A percentile compares a stretch with the other conserved stretches of the same genome.
These are phyloP conservation scores for Drosophila pallidifrons DNA, from an alignment of 1,140 invertebrate species.

Conservation along the genomic window DNA sequence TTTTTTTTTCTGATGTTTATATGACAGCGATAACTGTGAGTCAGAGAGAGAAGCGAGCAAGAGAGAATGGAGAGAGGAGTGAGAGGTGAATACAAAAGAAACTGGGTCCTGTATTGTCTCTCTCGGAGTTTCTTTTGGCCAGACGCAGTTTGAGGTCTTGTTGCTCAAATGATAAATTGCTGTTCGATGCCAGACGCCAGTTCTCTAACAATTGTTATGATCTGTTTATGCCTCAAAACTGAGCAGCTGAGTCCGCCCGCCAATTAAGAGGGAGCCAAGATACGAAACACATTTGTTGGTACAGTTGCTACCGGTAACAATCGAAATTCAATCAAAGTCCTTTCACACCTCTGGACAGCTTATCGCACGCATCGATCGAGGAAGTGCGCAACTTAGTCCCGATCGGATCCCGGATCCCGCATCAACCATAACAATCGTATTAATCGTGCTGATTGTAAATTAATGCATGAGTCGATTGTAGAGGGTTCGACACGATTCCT, in stretches of 20 bases:
- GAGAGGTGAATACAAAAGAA: conserved; percentile 49
- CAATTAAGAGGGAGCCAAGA: conserved; percentile 20
- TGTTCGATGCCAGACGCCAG: conserved; percentile 47
- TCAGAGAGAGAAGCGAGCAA: conserved; percentile 10
- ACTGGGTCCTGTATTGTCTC: conserved; percentile 52
- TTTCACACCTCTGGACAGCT: conserved; percentile 57
- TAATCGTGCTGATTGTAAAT: conserved; percentile 71
- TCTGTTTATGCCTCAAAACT: conserved; percentile 64
- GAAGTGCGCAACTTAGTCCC: conserved; percentile 47
- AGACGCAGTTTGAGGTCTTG: conserved; percentile 34
- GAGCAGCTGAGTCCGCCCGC: conserved; percentile 69
- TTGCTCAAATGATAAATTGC: conserved; percentile 77
- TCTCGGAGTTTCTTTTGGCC: conserved; percentile 1
- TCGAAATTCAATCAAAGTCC: conserved; percentile 53
- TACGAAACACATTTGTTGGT: background rate
- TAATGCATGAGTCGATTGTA: conserved; percentile 66
- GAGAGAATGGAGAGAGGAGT: conserved; percentile 5
- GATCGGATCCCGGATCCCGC: conserved; percentile 52
- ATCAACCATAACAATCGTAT: conserved; percentile 62
- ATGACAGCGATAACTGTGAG: conserved; percentile 50
- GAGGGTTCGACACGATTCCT: conserved; percentile 70
- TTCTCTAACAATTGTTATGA: conserved; percentile 62
- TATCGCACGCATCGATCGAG: conserved; percentile 48
- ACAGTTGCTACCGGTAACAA: conserved; percentile 45
- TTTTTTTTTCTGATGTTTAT: conserved; percentile 70